Evolutionary conservation across 2,113 vertebrate species (phyloP).

Genomic region (Tychaedon coryphoeus): DNA sequence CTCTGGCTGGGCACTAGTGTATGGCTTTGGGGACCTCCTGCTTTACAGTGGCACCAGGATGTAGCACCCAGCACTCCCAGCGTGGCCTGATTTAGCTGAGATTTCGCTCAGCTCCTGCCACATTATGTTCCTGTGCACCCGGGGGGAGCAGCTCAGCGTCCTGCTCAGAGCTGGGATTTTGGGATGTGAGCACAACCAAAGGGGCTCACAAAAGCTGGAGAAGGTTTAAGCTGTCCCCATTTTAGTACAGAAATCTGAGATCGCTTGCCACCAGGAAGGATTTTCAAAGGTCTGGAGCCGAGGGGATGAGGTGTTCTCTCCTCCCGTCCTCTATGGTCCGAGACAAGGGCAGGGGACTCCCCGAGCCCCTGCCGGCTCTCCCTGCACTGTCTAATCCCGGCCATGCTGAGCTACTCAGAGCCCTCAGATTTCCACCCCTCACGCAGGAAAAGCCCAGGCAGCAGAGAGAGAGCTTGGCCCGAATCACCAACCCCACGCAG

Average conservation of each 20-base stretch:
- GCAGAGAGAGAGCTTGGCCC: not conserved
- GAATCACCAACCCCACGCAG: rapidly evolving
- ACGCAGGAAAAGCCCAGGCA: not conserved
- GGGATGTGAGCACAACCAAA: not conserved
- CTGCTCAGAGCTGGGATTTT: not conserved
- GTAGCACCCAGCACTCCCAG: not conserved
- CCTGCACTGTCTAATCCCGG: not conserved
- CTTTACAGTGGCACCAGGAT: rapidly evolving
- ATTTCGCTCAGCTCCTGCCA: not conserved
- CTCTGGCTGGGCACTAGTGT: rapidly evolving
- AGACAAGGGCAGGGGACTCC: not conserved
- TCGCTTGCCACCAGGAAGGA: not conserved
- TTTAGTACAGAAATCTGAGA: not conserved
- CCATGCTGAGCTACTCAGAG: rapidly evolving
- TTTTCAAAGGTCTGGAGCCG: not conserved
- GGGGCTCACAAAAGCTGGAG: not conserved
- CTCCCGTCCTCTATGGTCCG: rapidly evolving
- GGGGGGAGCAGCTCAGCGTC: rapidly evolving
- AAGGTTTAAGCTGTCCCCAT: not conserved
- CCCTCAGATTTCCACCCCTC: not conserved
- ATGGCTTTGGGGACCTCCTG: rapidly evolving
- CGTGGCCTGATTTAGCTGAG: not conserved
- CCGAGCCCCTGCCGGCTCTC: not conserved
- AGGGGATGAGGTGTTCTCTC: not conserved
- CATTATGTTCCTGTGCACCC: rapidly evolving